phyloP scores from a whole-genome alignment of 1,140 invertebrate species.

The Pantala flavescens region DNA sequence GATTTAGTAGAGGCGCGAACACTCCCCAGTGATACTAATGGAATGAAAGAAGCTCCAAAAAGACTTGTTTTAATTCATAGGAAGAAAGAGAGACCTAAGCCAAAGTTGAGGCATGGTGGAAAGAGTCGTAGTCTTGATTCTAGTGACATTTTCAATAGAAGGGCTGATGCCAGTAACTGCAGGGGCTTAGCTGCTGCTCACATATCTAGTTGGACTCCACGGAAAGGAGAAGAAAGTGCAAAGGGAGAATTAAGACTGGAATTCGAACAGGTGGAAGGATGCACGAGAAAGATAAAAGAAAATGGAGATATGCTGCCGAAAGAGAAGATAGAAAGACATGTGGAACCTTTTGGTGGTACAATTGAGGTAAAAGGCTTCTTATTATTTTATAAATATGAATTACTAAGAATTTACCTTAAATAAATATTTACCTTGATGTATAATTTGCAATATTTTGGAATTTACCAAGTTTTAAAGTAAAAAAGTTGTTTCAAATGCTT shows the following conservation, averaged over 20 bases:
- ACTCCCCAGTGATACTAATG: conserved; percentile 57
- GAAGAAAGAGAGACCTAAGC: conserved; percentile 35
- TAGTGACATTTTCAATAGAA: conserved; percentile 49
- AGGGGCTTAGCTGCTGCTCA: background rate
- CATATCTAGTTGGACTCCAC: background rate
- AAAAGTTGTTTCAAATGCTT: too few species aligned
- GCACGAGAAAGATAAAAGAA: background rate
- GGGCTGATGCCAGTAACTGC: background rate
- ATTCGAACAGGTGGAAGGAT: background rate
- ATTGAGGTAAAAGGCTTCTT: background rate
- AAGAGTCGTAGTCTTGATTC: conserved; percentile 76
- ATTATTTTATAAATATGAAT: too few species aligned
- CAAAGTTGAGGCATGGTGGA: conserved; percentile 59
- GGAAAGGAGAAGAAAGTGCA: background rate
- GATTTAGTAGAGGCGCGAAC: conserved; percentile 64
- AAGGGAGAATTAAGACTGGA: background rate
- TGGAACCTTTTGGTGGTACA: background rate
- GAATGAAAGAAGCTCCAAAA: conserved; percentile 59
- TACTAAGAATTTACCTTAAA: too few species aligned
- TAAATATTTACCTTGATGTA: too few species aligned
- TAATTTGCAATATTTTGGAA: too few species aligned
- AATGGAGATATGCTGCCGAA: background rate
- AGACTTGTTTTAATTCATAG: conserved; percentile 59
- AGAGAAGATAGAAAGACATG: background rate
- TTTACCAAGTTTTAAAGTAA: too few species aligned